These are phyloP conservation scores for Tursiops truncatus DNA, from an alignment of 2,113 vertebrate genomes.

Conservation along the genomic window DNA sequence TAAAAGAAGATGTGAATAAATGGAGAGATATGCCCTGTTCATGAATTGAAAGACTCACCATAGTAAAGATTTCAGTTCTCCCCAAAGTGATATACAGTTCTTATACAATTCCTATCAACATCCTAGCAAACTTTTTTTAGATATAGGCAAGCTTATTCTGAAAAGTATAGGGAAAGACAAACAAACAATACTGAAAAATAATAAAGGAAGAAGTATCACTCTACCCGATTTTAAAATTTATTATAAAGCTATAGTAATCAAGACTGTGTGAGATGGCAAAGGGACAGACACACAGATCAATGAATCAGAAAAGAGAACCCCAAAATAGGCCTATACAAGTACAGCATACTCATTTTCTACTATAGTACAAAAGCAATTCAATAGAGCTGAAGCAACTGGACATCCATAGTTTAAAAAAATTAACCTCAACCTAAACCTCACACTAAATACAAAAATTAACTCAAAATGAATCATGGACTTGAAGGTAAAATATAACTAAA, in stretches of 20 bases:
- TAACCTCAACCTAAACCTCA: background rate
- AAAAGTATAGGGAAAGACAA: constrained; percentile 14
- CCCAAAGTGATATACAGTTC: background rate
- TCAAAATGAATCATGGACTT: background rate
- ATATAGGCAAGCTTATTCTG: background rate
- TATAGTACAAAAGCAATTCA: background rate
- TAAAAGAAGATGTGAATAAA: constrained; percentile 11
- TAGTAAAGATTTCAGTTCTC: background rate
- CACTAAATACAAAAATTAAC: background rate
- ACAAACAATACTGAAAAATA: background rate
- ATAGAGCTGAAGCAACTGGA: background rate
- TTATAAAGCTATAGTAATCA: background rate
- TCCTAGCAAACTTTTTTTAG: background rate
- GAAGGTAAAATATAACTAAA: background rate
- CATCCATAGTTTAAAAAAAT: background rate
- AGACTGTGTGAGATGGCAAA: background rate
- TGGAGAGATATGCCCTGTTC: background rate
- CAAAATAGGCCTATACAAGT: background rate
- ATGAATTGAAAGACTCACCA: background rate
- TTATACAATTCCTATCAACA: background rate
- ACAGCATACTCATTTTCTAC: background rate
- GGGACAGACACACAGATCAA: background rate
- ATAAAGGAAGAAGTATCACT: background rate
- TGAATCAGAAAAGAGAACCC: background rate
- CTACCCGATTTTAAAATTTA: background rate